These are phyloP conservation scores for Neolamprologus brichardi DNA, from an alignment of 2,113 vertebrate genomes.

Conservation along the genomic window DNA sequence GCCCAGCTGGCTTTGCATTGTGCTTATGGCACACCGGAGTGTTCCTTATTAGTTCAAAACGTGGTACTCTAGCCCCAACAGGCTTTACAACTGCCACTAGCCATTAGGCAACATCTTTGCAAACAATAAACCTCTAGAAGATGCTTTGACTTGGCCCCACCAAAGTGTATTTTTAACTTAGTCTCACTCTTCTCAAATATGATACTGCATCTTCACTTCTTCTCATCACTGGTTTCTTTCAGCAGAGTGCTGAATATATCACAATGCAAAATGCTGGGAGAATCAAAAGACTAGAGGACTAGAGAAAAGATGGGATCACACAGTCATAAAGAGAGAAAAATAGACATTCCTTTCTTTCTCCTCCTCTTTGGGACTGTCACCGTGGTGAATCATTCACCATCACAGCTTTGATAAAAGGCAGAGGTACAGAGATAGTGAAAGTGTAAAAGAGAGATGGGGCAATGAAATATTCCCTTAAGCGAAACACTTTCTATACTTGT, in stretches of 20 bases:
- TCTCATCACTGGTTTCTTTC: conserved; percentile 1
- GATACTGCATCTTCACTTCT: conserved; percentile 1
- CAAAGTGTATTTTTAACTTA: conserved; percentile 2
- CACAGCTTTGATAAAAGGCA: conserved; percentile 17
- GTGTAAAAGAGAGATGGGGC: neutral
- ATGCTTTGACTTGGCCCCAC: neutral
- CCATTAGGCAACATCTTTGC: neutral
- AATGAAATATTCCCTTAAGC: conserved; percentile 6
- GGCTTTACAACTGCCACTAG: neutral
- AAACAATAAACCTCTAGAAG: neutral
- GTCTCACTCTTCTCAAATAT: neutral
- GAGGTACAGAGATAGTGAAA: neutral
- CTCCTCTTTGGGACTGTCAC: conserved; percentile 15
- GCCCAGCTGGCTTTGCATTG: neutral
- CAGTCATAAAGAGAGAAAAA: neutral
- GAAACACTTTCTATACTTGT: conserved; percentile 21
- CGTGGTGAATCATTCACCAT: conserved; percentile 3
- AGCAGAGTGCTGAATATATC: conserved; percentile 6
- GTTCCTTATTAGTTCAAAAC: neutral
- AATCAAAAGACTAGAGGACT: conserved; percentile 4
- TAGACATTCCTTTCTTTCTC: neutral
- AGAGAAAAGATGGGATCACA: neutral
- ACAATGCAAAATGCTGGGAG: neutral
- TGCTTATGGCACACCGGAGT: neutral
- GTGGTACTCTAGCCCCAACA: neutral